Conservation (phyloP, 2,888 invertebrate genomes). For the Eupithecia insigniata region DNA sequence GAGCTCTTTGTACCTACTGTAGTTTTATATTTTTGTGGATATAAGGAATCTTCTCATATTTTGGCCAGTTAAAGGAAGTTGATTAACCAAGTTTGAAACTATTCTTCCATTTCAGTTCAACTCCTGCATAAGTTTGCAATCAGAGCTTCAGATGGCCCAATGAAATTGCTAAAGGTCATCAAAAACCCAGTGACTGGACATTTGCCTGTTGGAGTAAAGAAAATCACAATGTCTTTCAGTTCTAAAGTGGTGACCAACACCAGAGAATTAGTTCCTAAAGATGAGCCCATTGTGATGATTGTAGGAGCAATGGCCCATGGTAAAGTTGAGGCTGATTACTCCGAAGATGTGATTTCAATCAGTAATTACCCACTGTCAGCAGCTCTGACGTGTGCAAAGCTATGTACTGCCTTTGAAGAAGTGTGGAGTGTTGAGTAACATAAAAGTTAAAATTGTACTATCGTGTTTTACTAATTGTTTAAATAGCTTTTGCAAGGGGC, state of each 20-base stretch:
- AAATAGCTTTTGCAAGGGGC: not conserved
- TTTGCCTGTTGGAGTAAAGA: constrained; percentile 96
- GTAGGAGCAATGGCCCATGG: constrained; percentile 99
- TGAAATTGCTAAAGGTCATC: constrained; percentile 96
- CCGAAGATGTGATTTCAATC: constrained; percentile 95
- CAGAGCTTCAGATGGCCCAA: constrained; percentile 93
- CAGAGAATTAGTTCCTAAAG: constrained; percentile 90
- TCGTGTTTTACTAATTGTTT: not conserved
- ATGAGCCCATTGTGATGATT: constrained; percentile 94
- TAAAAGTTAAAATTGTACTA: constrained; percentile 40
- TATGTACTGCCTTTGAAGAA: constrained; percentile 97
- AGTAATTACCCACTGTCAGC: constrained; percentile 98
- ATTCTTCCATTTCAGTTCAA: constrained; percentile 88
- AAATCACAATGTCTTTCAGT: constrained; percentile 95
- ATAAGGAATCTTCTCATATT: not conserved
- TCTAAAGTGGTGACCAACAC: constrained; percentile 88
- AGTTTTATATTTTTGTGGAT: not conserved
- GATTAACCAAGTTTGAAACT: not conserved
- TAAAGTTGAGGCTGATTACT: constrained; percentile 93
- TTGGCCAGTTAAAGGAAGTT: not conserved
- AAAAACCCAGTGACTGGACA: constrained; percentile 98
- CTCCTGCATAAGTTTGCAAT: constrained; percentile 97
- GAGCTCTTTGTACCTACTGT: not conserved
- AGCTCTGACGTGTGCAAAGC: constrained; percentile 97
- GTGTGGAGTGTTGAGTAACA: constrained; percentile 91